Conservation (phyloP, 2,797 vertebrate genomes). For the Gymnopithys bicolor region DNA sequence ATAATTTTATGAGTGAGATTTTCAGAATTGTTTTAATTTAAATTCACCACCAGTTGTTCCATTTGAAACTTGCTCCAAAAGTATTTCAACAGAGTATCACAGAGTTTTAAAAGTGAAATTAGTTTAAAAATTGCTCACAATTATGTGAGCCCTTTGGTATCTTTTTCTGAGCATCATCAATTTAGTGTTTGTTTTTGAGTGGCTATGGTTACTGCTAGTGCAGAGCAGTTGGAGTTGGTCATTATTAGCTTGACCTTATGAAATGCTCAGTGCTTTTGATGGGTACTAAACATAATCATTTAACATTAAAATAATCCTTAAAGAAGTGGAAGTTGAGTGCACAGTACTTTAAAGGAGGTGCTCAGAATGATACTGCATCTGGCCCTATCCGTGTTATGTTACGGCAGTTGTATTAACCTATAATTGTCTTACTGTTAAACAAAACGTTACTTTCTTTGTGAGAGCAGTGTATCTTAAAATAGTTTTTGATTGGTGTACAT, state of each 20-base stretch:
- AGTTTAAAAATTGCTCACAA: slow-evolving; percentile 48
- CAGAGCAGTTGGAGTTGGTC: slow-evolving; percentile 49
- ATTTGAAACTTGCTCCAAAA: slow-evolving; percentile 45
- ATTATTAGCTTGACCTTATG: background rate
- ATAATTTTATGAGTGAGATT: slow-evolving; percentile 39
- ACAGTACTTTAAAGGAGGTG: slow-evolving; percentile 17
- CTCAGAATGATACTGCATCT: background rate
- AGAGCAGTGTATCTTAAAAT: slow-evolving; percentile 38
- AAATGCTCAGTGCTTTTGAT: slow-evolving; percentile 17
- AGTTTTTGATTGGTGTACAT: slow-evolving; percentile 41
- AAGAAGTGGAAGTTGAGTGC: background rate
- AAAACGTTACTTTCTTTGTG: slow-evolving; percentile 47
- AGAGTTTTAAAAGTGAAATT: slow-evolving; percentile 30
- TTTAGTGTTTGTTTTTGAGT: slow-evolving; percentile 17
- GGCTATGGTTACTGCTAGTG: background rate
- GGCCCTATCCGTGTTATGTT: slow-evolving; percentile 34
- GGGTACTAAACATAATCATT: background rate
- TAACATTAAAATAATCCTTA: slow-evolving; percentile 10
- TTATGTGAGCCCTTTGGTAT: slow-evolving; percentile 58
- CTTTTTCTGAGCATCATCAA: background rate
- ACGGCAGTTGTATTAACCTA: slow-evolving; percentile 35
- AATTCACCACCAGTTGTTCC: slow-evolving; percentile 51
- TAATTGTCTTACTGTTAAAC: slow-evolving; percentile 55
- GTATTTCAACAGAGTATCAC: slow-evolving; percentile 42
- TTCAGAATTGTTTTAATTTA: slow-evolving; percentile 47